These are phyloP conservation scores for Trichacis sp. DNA, from an alignment of 2,888 invertebrate genomes.

Conservation along the genomic window DNA sequence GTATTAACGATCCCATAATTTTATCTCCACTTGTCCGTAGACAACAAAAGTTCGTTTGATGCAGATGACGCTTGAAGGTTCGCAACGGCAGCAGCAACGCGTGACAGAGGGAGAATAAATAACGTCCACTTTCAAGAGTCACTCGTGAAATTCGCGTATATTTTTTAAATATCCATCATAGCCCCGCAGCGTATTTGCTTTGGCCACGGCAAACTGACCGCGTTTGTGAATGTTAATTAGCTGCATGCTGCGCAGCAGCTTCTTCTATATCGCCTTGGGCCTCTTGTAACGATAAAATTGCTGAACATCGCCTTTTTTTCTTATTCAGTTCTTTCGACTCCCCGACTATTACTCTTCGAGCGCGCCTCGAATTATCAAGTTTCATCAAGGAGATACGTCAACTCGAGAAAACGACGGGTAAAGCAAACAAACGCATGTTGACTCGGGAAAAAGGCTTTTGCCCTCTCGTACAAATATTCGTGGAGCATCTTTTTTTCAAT, in stretches of 20 bases:
- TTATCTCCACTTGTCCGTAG: conserved; percentile 36
- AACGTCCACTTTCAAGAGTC: conserved; percentile 42
- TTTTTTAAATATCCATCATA: conserved; percentile 48
- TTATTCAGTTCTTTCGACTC: conserved; percentile 6
- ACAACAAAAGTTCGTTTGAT: conserved; percentile 30
- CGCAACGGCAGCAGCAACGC: conserved; percentile 16
- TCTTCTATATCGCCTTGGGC: conserved; percentile 18
- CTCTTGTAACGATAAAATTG: conserved; percentile 29
- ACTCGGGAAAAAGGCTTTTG: too few relatives aligned
- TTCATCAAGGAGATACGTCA: background rate
- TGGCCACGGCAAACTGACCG: conserved; percentile 50
- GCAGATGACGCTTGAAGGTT: conserved; percentile 36
- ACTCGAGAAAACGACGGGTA: too few relatives aligned
- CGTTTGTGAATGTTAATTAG: conserved; percentile 58
- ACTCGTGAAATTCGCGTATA: conserved; percentile 37
- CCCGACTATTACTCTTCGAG: conserved; percentile 22
- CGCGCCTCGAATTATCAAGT: conserved; percentile 5
- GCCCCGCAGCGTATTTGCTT: conserved; percentile 50
- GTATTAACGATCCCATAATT: conserved; percentile 9
- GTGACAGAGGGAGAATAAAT: conserved; percentile 39
- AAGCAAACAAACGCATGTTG: too few relatives aligned
- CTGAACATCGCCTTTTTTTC: conserved; percentile 11
- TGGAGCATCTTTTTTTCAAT: too few relatives aligned
- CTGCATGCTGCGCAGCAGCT: conserved; percentile 42
- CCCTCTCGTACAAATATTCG: too few relatives aligned